These are phyloP conservation scores for Centropristis striata DNA, from an alignment of 2,113 vertebrate genomes.

Conservation along the genomic window DNA sequence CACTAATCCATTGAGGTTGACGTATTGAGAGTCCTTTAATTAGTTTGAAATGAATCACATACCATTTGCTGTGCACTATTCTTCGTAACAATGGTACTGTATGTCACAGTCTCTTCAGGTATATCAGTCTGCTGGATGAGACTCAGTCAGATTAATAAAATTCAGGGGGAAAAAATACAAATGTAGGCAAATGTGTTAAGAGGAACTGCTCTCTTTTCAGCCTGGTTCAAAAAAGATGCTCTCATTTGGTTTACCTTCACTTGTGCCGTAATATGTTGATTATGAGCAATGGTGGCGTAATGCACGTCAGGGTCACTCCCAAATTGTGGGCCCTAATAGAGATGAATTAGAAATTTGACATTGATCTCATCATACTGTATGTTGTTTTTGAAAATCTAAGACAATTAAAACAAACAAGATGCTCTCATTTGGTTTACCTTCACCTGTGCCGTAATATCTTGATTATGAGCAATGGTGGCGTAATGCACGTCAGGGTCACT, in stretches of 20 bases:
- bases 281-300: background rate
- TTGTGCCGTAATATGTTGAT: background rate
- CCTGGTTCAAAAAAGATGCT: background rate
- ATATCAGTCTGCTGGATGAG: background rate
- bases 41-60: background rate
- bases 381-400: too few species aligned
- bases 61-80: background rate
- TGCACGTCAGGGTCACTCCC: background rate
- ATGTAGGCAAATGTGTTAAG: background rate
- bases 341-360: background rate
- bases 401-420: background rate
- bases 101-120: slow-evolving; percentile 2
- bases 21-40: background rate
- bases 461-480: background rate
- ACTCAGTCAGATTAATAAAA: background rate
- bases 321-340: background rate
- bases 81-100: slow-evolving; percentile 2
- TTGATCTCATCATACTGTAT: background rate
- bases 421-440: slow-evolving; percentile 6
- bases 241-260: slow-evolving; percentile 4
- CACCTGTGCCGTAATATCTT: background rate
- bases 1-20: background rate
- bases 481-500: slow-evolving; percentile 6
- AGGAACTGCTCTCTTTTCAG: background rate
- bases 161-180: background rate